Evolutionary conservation across 2,797 vertebrate genomes (phyloP).

Genomic region (Brachyrhaphis roseni): DNA sequence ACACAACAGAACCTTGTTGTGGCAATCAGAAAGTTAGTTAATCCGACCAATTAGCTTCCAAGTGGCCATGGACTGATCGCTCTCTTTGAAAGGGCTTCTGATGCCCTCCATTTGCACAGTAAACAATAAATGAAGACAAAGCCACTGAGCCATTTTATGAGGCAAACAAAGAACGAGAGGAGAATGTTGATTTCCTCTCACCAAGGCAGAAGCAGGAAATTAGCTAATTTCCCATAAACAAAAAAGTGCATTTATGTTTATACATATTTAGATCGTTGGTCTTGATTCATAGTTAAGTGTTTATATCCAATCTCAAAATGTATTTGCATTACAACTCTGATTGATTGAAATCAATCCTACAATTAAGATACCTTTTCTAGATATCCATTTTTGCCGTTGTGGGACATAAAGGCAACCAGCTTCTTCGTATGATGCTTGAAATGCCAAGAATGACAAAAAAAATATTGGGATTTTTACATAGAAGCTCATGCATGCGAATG

Average conservation of each 20-base stretch:
- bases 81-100: slow-evolving; percentile 37
- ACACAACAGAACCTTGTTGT: slow-evolving; percentile 56
- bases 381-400: neutral
- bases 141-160: slow-evolving; percentile 39
- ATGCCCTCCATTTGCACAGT: slow-evolving; percentile 42
- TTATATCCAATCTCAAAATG: neutral
- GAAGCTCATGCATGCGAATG: neutral
- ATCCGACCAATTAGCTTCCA: slow-evolving; percentile 63
- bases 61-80: slow-evolving; percentile 45
- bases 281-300: neutral
- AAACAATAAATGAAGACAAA: slow-evolving; percentile 55
- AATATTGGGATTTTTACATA: neutral
- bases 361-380: neutral
- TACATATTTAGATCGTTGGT: neutral
- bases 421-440: neutral
- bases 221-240: slow-evolving; percentile 28
- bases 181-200: slow-evolving; percentile 22
- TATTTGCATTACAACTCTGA: neutral
- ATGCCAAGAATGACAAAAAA: neutral
- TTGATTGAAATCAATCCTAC: neutral
- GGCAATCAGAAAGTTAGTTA: slow-evolving; percentile 66
- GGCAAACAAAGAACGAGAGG: slow-evolving; percentile 4
- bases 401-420: neutral
- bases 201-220: slow-evolving; percentile 22
- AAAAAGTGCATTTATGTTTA: neutral